A percentile compares a stretch with the other conserved stretches of the same genome.
Evolutionary conservation across 2,113 vertebrate genomes (phyloP).

Genomic region (Podarcis muralis): DNA sequence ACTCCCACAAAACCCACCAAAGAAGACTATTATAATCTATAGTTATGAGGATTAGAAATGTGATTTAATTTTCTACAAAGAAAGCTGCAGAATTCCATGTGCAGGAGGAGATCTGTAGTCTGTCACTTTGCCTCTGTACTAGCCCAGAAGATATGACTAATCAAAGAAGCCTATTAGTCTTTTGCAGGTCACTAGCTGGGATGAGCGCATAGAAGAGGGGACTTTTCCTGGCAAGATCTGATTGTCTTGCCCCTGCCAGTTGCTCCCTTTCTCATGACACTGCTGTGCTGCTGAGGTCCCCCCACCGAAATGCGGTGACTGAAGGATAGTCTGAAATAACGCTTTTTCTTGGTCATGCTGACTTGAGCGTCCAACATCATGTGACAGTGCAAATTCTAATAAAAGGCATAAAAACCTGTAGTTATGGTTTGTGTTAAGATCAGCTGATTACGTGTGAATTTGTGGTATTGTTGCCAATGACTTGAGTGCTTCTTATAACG

Average conservation of each 20-base stretch:
- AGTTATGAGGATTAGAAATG: background rate
- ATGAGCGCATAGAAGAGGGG: conserved; percentile 79
- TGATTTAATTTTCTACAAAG: background rate
- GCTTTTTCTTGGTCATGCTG: background rate
- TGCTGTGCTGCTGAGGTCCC: background rate
- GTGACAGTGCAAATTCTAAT: background rate
- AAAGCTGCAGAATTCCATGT: background rate
- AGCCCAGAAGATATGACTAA: background rate
- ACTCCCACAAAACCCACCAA: background rate
- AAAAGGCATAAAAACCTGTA: conserved; percentile 11
- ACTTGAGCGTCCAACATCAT: background rate
- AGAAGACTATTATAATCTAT: too few species aligned
- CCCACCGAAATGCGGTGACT: background rate
- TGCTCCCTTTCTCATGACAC: background rate
- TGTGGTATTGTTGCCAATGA: background rate
- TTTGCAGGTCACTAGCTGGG: conserved; percentile 79
- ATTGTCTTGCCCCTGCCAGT: conserved; percentile 16
- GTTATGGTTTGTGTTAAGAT: background rate
- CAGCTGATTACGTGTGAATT: background rate
- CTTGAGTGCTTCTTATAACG: background rate
- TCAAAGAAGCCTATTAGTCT: background rate
- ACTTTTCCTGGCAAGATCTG: conserved; percentile 86
- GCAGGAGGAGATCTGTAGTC: background rate
- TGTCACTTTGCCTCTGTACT: background rate
- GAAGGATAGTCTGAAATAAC: background rate